Conservation (phyloP, 2,797 vertebrate species). For the Buphagus erythrorhynchus region DNA sequence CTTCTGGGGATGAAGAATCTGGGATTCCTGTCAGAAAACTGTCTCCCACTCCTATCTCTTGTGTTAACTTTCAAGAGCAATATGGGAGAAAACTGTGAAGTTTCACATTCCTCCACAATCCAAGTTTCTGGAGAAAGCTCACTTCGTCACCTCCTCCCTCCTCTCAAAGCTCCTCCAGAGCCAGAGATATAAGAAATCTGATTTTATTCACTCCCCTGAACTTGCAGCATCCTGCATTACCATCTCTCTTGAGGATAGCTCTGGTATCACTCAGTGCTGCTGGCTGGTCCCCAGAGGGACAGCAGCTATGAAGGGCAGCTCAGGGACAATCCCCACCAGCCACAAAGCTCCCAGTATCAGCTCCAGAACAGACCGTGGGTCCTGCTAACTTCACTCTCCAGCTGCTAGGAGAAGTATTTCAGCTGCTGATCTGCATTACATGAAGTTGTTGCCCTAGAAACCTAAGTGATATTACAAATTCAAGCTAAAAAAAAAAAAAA, state of each 20-base stretch:
- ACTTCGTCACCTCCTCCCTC: constrained; percentile 14
- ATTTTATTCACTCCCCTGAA: neutral
- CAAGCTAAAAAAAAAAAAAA: neutral
- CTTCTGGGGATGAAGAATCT: constrained; percentile 54
- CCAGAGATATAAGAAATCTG: neutral
- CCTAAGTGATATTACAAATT: neutral
- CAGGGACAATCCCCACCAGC: neutral
- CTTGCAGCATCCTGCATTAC: neutral
- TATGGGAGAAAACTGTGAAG: constrained; percentile 65
- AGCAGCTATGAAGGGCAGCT: neutral
- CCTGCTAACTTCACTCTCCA: constrained; percentile 46
- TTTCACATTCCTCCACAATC: constrained; percentile 41
- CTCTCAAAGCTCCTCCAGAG: neutral
- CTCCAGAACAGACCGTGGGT: neutral
- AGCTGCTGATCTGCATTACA: constrained; percentile 46
- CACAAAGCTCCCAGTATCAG: neutral
- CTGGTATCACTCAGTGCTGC: neutral
- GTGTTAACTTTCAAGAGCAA: constrained; percentile 54
- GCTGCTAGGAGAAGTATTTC: constrained; percentile 45
- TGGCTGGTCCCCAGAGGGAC: neutral
- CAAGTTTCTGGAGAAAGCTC: constrained; percentile 35
- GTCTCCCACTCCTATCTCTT: constrained; percentile 43
- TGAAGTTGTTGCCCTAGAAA: constrained; percentile 61
- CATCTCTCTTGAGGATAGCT: neutral
- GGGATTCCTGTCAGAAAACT: constrained; percentile 67